phyloP scores from a whole-genome alignment of 1,140 invertebrate genomes.

The Homarus americanus region DNA sequence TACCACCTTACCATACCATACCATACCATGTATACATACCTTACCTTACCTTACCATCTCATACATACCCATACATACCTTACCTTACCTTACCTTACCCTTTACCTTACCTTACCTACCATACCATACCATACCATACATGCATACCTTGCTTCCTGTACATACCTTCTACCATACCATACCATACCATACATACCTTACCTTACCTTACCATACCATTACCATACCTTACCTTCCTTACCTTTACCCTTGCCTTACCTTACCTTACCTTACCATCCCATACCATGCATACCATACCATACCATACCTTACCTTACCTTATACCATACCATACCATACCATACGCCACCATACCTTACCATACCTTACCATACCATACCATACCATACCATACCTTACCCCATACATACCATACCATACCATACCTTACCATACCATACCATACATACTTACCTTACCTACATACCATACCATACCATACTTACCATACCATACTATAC shows the following conservation, averaged over 20 bases:
- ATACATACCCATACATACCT: not conserved
- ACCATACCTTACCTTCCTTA: no score
- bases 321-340: no score
- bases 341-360: not conserved
- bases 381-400: not conserved
- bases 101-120: not conserved
- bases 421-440: not conserved
- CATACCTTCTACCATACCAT: not conserved
- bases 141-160: no score
- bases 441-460: not conserved
- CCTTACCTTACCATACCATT: not conserved
- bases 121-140: not conserved
- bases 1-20: not conserved
- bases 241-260: no score
- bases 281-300: not conserved
- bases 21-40: not conserved
- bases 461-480: not conserved
- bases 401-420: not conserved
- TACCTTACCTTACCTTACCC: not conserved
- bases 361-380: constrained; percentile 7
- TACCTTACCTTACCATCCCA: constrained; percentile 12
- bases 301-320: not conserved
- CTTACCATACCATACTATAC: not conserved
- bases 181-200: not conserved
- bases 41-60: not conserved